phyloP scores from a whole-genome alignment of 2,797 vertebrate species.

The Falco columbarius region DNA sequence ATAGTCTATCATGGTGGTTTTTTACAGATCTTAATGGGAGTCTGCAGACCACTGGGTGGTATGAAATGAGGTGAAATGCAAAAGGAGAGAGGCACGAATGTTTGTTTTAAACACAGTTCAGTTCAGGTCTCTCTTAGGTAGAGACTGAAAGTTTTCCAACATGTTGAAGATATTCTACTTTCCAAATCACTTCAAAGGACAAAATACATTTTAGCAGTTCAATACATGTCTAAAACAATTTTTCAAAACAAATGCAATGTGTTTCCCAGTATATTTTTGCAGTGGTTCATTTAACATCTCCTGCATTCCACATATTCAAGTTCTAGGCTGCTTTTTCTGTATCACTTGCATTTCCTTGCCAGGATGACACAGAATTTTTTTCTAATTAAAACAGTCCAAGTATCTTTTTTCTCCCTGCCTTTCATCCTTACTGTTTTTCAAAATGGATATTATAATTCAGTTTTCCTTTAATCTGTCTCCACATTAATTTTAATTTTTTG shows the following conservation, averaged over 20 bases:
- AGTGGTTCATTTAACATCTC: background rate
- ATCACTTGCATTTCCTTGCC: background rate
- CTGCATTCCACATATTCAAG: background rate
- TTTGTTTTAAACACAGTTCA: background rate
- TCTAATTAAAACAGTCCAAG: background rate
- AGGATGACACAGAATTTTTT: background rate
- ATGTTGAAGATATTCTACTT: background rate
- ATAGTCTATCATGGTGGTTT: background rate
- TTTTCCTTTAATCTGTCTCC: background rate
- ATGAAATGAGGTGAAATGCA: background rate
- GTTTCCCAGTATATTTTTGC: background rate
- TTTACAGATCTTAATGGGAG: background rate
- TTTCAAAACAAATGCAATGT: background rate
- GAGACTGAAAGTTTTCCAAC: background rate
- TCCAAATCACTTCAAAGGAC: background rate
- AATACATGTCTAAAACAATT: background rate
- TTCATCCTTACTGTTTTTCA: background rate
- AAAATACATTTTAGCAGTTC: background rate
- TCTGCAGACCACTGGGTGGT: background rate
- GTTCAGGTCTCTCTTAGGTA: background rate
- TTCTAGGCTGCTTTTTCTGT: background rate
- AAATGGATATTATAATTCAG: background rate
- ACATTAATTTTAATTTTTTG: background rate
- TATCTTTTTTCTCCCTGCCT: background rate
- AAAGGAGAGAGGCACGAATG: background rate